phyloP scores from a whole-genome alignment of 2,888 invertebrate species.

The Corbicula japonica region DNA sequence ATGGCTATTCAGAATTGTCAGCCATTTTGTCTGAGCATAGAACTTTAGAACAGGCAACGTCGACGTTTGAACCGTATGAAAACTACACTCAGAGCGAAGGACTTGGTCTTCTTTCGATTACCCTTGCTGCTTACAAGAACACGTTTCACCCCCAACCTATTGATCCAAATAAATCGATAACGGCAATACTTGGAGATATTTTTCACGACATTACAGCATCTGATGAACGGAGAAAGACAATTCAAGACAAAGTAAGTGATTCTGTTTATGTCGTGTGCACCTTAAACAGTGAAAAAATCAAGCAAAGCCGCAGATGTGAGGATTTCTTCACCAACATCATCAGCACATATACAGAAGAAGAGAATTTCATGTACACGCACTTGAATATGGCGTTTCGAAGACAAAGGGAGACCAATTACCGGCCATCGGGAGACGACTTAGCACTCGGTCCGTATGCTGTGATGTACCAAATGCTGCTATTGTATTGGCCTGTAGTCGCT shows the following conservation, averaged over 20 bases:
- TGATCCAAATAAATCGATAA: conserved; percentile 31
- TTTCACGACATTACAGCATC: background rate
- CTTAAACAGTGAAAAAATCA: background rate
- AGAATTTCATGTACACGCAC: conserved; percentile 43
- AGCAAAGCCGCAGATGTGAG: conserved; percentile 9
- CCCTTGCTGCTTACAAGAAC: conserved; percentile 56
- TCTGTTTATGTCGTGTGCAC: conserved; percentile 19
- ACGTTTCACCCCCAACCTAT: conserved; percentile 21
- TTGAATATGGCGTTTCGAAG: conserved; percentile 51
- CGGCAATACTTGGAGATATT: conserved; percentile 37
- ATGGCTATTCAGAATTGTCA: too few relatives aligned
- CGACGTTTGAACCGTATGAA: conserved; percentile 38
- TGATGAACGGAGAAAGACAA: conserved; percentile 20
- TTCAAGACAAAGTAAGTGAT: conserved; percentile 34
- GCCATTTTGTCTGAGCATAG: too few relatives aligned
- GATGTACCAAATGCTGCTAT: too few relatives aligned
- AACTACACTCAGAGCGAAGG: conserved; percentile 29
- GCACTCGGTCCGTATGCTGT: too few relatives aligned
- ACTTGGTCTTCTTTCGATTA: conserved; percentile 39
- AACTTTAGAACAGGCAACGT: background rate
- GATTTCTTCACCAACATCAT: conserved; percentile 26
- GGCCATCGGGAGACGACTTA: conserved; percentile 46
- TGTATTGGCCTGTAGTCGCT: conserved; percentile 26
- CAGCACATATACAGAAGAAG: conserved; percentile 41
- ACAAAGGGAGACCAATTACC: conserved; percentile 39